Percentiles rank a stretch among this genome's conserved stretches.
Evolutionary conservation across 2,113 vertebrate genomes (phyloP).

Genomic region (Takifugu bimaculatus): DNA sequence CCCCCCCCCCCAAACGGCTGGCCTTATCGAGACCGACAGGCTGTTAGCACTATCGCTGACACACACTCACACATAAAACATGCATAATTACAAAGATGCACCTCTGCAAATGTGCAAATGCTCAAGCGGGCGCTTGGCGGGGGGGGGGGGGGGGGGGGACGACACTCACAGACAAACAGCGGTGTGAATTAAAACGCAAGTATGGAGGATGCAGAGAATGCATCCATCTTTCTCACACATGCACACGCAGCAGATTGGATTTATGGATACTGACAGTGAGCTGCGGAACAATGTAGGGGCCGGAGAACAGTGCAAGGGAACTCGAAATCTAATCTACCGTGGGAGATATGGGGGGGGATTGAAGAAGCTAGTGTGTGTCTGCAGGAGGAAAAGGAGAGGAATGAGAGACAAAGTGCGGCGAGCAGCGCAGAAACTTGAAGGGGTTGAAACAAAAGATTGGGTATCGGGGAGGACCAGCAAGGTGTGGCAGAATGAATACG

Average conservation of each 20-base stretch:
- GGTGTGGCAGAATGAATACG: not conserved
- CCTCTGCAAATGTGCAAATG: constrained; percentile 5
- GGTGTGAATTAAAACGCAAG: not conserved
- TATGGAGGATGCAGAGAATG: too few relatives aligned
- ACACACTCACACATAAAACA: constrained; percentile 7
- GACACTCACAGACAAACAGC: constrained; percentile 16
- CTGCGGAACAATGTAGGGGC: constrained; percentile 39
- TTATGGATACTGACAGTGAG: constrained; percentile 43
- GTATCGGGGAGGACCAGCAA: constrained; percentile 9
- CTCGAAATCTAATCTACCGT: constrained; percentile 31
- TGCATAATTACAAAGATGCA: constrained; percentile 3
- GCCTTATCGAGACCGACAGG: constrained; percentile 59
- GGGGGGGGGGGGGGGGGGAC: too few relatives aligned
- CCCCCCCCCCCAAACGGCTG: constrained; percentile 33
- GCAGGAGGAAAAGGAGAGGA: constrained; percentile 2
- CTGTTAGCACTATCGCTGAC: constrained; percentile 25
- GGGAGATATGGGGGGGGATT: constrained; percentile 8
- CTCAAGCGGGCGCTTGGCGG: not conserved
- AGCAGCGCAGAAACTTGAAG: constrained; percentile 1
- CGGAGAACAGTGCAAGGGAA: constrained; percentile 20
- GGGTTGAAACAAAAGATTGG: constrained; percentile 10
- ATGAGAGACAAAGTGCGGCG: not conserved
- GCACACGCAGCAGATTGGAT: constrained; percentile 28
- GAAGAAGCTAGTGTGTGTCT: constrained; percentile 18
- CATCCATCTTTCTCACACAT: not conserved